phyloP scores from a whole-genome alignment of 1,140 invertebrate genomes.

The Drosophila busckii region DNA sequence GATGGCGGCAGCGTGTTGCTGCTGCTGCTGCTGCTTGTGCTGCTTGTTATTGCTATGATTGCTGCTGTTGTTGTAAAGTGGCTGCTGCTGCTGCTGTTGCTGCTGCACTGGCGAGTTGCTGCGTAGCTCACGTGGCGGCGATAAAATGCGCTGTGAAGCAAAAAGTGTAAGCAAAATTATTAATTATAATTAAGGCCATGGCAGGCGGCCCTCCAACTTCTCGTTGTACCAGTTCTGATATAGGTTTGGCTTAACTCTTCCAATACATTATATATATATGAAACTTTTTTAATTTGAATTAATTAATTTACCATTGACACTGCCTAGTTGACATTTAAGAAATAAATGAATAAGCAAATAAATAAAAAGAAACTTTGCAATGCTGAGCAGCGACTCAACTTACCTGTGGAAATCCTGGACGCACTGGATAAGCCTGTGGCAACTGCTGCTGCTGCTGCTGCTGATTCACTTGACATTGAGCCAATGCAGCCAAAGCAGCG shows the following conservation, averaged over 20 bases:
- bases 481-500: constrained; percentile 43
- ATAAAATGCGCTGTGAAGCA: constrained; percentile 66
- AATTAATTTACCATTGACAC: background rate
- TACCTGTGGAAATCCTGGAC: constrained; percentile 86
- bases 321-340: background rate
- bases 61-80: constrained; percentile 34
- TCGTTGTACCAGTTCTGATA: background rate
- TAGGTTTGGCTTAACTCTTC: background rate
- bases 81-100: constrained; percentile 13
- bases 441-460: constrained; percentile 45
- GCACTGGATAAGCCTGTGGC: constrained; percentile 81
- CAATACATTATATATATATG: background rate
- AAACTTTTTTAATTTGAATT: background rate
- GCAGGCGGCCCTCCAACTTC: no score
- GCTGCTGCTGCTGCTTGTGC: constrained; percentile 40
- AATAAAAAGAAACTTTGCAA: no score
- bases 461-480: constrained; percentile 39
- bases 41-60: constrained; percentile 35
- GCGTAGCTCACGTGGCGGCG: constrained; percentile 59
- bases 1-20: constrained; percentile 27
- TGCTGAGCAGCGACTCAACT: no score
- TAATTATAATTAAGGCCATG: no score
- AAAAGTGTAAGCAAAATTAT: no score
- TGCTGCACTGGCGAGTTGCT: constrained; percentile 45
- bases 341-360: no score